Conservation (phyloP, 2,113 vertebrate species). For the Mystacornis crossleyi region DNA sequence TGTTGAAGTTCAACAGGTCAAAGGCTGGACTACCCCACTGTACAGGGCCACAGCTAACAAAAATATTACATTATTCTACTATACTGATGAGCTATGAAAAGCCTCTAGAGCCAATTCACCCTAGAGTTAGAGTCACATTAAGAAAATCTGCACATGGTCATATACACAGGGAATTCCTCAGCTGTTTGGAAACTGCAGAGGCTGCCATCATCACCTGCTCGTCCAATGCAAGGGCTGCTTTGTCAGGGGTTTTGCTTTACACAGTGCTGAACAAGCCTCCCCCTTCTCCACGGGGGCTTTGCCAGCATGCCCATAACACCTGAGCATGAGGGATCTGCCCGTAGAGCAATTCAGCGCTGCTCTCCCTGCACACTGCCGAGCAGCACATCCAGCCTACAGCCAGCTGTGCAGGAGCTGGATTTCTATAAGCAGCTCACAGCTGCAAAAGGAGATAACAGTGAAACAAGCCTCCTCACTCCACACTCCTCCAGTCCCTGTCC, state of each 20-base stretch:
- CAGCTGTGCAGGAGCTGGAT: not conserved
- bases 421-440: not conserved
- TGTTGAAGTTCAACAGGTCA: not conserved
- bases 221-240: not conserved
- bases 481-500: not conserved
- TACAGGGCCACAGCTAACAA: not conserved
- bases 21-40: not conserved
- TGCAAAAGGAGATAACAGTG: not conserved
- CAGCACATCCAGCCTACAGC: not conserved
- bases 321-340: not conserved
- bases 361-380: not conserved
- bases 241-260: not conserved
- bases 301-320: not conserved
- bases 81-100: not conserved
- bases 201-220: not conserved
- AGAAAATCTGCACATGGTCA: not conserved
- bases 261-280: not conserved
- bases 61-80: not conserved
- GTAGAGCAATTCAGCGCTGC: not conserved
- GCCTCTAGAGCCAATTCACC: not conserved
- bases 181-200: not conserved
- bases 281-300: not conserved
- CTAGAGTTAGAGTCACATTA: not conserved
- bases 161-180: not conserved
- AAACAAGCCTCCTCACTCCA: not conserved